A percentile compares a stretch with the other conserved stretches of the same genome.
These are phyloP conservation scores for Chiloscyllium punctatum DNA, from an alignment of 2,797 vertebrate genomes.

Conservation along the genomic window DNA sequence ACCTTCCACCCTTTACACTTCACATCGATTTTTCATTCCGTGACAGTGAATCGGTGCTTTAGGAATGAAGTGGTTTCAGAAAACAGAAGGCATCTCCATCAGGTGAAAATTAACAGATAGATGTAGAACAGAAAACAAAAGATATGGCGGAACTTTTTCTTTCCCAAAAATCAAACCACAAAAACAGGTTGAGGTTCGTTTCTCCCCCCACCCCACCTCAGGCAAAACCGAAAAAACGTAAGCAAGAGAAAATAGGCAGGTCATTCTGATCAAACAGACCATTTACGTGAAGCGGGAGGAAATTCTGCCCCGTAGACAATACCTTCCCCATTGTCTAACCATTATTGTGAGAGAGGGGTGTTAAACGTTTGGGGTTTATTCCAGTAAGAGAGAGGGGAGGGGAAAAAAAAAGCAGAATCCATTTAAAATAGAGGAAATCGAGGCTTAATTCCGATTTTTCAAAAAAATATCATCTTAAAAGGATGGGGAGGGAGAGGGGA, in stretches of 20 bases:
- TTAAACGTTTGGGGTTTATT: not conserved
- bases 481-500: not conserved
- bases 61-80: not conserved
- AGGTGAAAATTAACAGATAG: not conserved
- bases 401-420: not conserved
- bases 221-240: not conserved
- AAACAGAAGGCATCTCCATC: not conserved
- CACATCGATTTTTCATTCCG: not conserved
- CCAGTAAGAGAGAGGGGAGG: too few species aligned
- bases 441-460: not conserved
- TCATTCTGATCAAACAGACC: not conserved
- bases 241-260: not conserved
- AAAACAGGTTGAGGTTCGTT: not conserved
- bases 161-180: not conserved
- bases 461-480: not conserved
- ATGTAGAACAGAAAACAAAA: not conserved
- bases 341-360: not conserved
- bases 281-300: not conserved
- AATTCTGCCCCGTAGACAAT: not conserved
- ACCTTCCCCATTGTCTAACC: not conserved
- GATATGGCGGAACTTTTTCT: slow-evolving; percentile 11
- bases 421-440: not conserved
- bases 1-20: not conserved
- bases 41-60: not conserved
- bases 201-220: too few species aligned